These are phyloP conservation scores for Paelopatides confundens DNA, from an alignment of 53 echinoderm and acorn worm species.

Conservation along the genomic window DNA sequence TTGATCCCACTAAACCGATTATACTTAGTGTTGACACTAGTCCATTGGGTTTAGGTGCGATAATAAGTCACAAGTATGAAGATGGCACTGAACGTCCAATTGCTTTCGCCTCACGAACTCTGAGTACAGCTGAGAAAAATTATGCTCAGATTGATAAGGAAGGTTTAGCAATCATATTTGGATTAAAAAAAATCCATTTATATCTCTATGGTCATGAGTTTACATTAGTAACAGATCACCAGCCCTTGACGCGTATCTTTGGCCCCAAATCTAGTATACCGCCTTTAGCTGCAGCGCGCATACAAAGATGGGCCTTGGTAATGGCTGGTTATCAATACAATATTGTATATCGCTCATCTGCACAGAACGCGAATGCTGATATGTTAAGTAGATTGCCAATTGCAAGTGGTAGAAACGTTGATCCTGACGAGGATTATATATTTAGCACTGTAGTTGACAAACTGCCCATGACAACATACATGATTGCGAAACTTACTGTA, in stretches of 20 bases:
- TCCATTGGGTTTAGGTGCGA: background rate
- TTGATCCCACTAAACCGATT: background rate
- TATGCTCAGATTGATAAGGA: conserved; percentile 49
- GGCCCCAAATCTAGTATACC: conserved; percentile 1
- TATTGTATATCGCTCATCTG: conserved; percentile 13
- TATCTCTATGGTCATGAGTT: conserved; percentile 41
- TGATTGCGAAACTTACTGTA: no score
- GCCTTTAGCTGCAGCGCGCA: conserved; percentile 14
- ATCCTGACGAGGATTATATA: no score
- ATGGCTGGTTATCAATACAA: conserved; percentile 19
- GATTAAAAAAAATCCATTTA: conserved; percentile 61
- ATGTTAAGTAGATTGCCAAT: conserved; percentile 44
- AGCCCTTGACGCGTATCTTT: conserved; percentile 55
- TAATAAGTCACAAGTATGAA: background rate
- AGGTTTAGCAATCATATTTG: conserved; percentile 38
- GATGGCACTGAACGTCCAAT: background rate
- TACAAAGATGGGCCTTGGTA: background rate
- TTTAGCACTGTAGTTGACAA: no score
- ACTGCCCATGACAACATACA: no score
- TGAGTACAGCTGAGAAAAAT: conserved; percentile 35
- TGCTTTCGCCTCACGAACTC: background rate
- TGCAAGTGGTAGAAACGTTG: no score
- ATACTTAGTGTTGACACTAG: background rate
- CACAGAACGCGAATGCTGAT: conserved; percentile 24
- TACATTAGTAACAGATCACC: conserved; percentile 59